Evolutionary conservation across 2,113 vertebrate species (phyloP).

Genomic region (Pholis gunnellus): DNA sequence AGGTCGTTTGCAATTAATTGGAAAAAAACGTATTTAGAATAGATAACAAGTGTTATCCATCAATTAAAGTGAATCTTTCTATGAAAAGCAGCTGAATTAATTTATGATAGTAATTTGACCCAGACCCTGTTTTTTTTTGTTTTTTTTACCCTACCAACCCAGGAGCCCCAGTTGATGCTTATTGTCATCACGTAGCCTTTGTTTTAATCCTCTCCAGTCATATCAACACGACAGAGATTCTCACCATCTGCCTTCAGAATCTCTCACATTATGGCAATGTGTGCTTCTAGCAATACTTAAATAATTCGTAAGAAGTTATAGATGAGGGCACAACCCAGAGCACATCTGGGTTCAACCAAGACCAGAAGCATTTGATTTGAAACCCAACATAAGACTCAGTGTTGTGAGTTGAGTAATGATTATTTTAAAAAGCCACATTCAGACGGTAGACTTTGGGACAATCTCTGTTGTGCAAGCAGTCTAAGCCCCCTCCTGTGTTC

Average conservation of each 20-base stretch:
- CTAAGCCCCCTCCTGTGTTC: conserved; percentile 58
- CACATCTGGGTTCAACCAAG: background rate
- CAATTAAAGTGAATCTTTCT: background rate
- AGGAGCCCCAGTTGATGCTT: conserved; percentile 55
- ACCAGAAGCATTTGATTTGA: background rate
- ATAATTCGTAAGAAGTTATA: background rate
- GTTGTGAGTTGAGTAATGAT: background rate
- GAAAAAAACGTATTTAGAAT: background rate
- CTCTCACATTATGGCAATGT: conserved; percentile 4
- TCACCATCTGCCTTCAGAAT: conserved; percentile 46
- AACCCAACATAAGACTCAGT: background rate
- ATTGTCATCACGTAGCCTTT: conserved; percentile 57
- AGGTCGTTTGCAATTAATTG: background rate
- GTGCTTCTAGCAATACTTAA: background rate
- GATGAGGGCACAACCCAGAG: background rate
- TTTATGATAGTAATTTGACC: conserved; percentile 61
- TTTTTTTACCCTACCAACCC: conserved; percentile 38
- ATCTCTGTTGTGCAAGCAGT: conserved; percentile 59
- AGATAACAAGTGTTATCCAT: background rate
- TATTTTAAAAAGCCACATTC: background rate
- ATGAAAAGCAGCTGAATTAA: conserved; percentile 32
- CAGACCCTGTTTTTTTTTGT: conserved; percentile 45
- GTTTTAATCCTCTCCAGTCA: conserved; percentile 78
- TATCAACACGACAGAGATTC: conserved; percentile 54
- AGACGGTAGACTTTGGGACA: conserved; percentile 57